Evolutionary conservation across 2,113 vertebrate genomes (phyloP).

Genomic region (Sapajus apella): DNA sequence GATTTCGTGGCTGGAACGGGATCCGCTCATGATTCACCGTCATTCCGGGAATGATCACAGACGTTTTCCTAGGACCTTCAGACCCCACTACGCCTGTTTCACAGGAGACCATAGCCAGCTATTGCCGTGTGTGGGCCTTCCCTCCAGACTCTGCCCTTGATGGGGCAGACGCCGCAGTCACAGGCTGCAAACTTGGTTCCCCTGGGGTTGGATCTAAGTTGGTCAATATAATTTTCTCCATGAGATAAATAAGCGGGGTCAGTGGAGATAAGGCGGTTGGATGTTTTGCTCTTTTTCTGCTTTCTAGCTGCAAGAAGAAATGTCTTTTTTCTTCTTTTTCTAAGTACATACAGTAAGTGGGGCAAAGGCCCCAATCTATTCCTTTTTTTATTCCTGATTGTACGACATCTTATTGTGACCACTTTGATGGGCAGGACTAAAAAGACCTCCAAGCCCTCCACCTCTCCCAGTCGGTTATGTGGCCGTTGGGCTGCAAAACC

Average conservation of each 20-base stretch:
- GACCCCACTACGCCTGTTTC: constrained; percentile 98
- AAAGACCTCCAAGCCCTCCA: too few relatives aligned
- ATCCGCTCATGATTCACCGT: constrained; percentile 94
- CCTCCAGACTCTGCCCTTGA: constrained; percentile 90
- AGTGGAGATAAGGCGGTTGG: constrained; percentile 97
- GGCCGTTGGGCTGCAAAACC: too few relatives aligned
- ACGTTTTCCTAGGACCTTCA: constrained; percentile 97
- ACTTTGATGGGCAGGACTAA: too few relatives aligned
- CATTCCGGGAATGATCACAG: constrained; percentile 97
- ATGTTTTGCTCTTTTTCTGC: constrained; percentile 98
- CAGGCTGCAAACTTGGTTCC: constrained; percentile 98
- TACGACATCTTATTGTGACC: constrained; percentile 88
- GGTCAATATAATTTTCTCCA: constrained; percentile 94
- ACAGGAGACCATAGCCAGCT: constrained; percentile 92
- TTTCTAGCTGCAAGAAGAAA: constrained; percentile 97
- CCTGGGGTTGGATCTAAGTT: constrained; percentile 98
- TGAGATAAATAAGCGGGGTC: constrained; percentile 96
- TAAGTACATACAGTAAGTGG: constrained; percentile 98
- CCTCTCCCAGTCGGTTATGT: too few relatives aligned
- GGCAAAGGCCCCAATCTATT: constrained; percentile 96
- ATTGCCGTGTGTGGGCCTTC: constrained; percentile 90
- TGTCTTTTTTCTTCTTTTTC: constrained; percentile 94
- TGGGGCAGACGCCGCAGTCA: constrained; percentile 92
- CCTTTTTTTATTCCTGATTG: constrained; percentile 96
- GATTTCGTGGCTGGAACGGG: constrained; percentile 90